Conservation (phyloP, 2,797 vertebrate genomes). For the Thripadectes ignobilis region DNA sequence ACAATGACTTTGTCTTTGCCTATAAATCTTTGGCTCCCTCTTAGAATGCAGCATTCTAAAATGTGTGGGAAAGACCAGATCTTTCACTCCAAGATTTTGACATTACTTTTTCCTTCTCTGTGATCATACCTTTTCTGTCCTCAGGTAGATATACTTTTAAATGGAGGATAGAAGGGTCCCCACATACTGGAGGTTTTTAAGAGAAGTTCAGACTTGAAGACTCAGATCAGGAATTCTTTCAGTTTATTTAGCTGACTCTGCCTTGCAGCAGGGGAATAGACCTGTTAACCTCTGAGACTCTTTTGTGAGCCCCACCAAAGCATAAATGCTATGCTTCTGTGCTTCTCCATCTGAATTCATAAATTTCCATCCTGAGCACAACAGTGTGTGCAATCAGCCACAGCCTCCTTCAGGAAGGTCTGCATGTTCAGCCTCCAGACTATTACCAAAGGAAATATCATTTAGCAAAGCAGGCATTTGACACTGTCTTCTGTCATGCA, state of each 20-base stretch:
- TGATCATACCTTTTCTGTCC: not conserved
- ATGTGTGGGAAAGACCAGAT: not conserved
- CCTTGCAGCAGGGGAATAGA: not conserved
- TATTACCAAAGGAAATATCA: not conserved
- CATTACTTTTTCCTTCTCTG: not conserved
- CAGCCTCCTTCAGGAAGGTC: not conserved
- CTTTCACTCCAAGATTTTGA: not conserved
- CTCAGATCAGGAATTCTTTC: not conserved
- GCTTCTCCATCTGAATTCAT: not conserved
- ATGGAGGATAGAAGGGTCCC: not conserved
- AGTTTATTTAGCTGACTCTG: not conserved
- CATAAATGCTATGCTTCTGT: not conserved
- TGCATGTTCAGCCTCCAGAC: not conserved
- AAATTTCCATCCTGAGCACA: not conserved
- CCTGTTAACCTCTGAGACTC: not conserved
- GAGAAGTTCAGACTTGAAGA: not conserved
- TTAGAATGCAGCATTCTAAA: not conserved
- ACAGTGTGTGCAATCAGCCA: not conserved
- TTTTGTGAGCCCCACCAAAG: not conserved
- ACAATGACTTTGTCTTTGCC: not conserved
- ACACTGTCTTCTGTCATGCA: not conserved
- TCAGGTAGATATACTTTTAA: not conserved
- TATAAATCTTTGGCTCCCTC: not conserved
- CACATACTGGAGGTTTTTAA: not conserved
- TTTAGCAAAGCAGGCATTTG: not conserved